Conservation (phyloP, 2,113 vertebrate species). For the Indicator indicator region DNA sequence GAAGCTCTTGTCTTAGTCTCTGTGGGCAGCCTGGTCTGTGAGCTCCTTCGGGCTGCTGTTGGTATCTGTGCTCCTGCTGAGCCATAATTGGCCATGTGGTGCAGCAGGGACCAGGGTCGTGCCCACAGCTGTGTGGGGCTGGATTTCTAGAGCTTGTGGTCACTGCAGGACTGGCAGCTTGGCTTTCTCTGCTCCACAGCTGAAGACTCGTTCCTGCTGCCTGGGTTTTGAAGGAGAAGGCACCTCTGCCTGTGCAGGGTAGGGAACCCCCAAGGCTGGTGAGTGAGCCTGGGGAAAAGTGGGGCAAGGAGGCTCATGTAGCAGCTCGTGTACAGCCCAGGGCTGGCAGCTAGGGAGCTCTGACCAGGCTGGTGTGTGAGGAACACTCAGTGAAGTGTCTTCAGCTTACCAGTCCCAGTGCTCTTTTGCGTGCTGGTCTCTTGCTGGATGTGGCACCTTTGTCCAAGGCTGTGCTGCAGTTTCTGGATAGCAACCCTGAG, state of each 20-base stretch:
- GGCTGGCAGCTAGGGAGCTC: not conserved
- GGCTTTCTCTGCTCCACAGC: not conserved
- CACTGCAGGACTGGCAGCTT: not conserved
- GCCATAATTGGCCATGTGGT: not conserved
- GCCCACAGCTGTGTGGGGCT: not conserved
- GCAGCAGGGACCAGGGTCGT: not conserved
- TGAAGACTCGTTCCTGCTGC: not conserved
- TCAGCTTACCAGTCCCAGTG: not conserved
- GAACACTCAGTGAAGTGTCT: not conserved
- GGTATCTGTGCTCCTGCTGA: not conserved
- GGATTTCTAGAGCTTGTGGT: not conserved
- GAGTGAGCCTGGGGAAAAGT: not conserved
- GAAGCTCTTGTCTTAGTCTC: not conserved
- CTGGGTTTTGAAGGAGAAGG: not conserved
- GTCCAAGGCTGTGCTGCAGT: not conserved
- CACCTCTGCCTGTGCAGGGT: not conserved
- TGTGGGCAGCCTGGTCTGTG: not conserved
- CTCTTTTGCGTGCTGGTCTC: not conserved
- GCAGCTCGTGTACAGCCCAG: not conserved
- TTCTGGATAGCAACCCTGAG: not conserved
- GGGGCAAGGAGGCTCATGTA: not conserved
- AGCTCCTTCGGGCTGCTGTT: not conserved
- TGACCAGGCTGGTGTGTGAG: not conserved
- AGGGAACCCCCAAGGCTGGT: fast-evolving
- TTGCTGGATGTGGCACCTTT: not conserved